phyloP scores from a whole-genome alignment of 2,888 invertebrate species.

The Lycophotia porphyrea region DNA sequence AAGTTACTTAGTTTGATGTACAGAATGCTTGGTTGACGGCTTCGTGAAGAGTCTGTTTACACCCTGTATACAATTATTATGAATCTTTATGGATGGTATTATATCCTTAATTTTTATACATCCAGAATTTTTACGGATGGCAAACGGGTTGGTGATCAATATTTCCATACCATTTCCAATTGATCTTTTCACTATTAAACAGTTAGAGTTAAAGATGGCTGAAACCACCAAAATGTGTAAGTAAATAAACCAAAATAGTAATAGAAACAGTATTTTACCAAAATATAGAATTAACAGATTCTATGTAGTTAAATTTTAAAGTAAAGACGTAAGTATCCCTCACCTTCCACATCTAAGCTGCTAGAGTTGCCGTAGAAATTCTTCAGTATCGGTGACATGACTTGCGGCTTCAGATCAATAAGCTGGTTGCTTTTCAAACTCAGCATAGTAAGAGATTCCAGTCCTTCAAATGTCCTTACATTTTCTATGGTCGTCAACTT shows the following conservation, averaged over 20 bases:
- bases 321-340: slow-evolving; percentile 5
- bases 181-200: neutral
- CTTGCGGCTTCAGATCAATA: slow-evolving; percentile 75
- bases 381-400: slow-evolving; percentile 79
- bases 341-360: slow-evolving; percentile 84
- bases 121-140: neutral
- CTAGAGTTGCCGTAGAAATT: slow-evolving; percentile 79
- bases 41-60: too few species aligned
- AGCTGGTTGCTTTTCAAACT: slow-evolving; percentile 83
- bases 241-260: neutral
- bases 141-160: neutral
- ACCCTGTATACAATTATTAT: too few species aligned
- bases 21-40: too few species aligned
- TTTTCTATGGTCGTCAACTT: slow-evolving; percentile 79
- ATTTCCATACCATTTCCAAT: too few species aligned
- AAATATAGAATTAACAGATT: neutral
- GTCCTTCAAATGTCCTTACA: slow-evolving; percentile 77
- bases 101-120: too few species aligned
- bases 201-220: neutral
- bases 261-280: neutral
- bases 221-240: neutral
- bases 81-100: too few species aligned
- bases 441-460: slow-evolving; percentile 75
- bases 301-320: neutral
- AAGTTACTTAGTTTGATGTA: too few species aligned